Evolutionary conservation across 2,113 vertebrate species (phyloP), one percentile per base, ranked within the genome.

Genomic region (Saguinus imperator): DNA sequence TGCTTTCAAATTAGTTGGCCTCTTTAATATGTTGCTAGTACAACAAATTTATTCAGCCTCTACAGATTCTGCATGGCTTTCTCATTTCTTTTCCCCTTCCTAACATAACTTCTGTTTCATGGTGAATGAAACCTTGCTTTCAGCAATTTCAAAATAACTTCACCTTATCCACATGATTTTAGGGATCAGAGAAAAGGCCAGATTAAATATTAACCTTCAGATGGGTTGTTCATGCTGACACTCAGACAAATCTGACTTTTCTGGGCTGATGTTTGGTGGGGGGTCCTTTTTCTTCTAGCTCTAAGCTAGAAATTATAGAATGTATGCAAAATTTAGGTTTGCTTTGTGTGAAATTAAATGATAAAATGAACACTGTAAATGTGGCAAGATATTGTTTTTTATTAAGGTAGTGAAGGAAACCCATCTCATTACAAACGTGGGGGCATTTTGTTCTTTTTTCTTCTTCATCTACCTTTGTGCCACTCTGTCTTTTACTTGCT

Each of bases 171-270:
- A 92, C 89, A 88, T 94, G 91, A 97, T 96, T 96, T 98, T 93
- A 95, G 72, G 97, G 94, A 97, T 97, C 95, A 98, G 89, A 96
- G 96, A 92, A 85, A 72, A 98, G 94, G 95, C 89, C 87, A 94
- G 96, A 95, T 97, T 97, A 98, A 97, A 98, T 97, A 97, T 94
- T 98, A 97, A 98, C 89, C 93, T 98, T 97, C 58, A 89, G 29
- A 77, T 84, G 48, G 20, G 43, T 87, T 95, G 94, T 68, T 96
- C 93, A 55, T 80, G 72, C 89, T 95, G 94, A 94, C 66, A 95
- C 40, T 76, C 85, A 58, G 40, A 76, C 86, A 90, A 86, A 94
- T 89, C 90, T 8, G 40, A 96, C 64, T 96, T 97, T 96, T 92
- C 87, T 93, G 87, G 87, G 66, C 92, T 95, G 96, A 92, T 68